These are phyloP conservation scores for Mimas tiliae DNA, from an alignment of 2,888 invertebrate genomes.

Conservation along the genomic window DNA sequence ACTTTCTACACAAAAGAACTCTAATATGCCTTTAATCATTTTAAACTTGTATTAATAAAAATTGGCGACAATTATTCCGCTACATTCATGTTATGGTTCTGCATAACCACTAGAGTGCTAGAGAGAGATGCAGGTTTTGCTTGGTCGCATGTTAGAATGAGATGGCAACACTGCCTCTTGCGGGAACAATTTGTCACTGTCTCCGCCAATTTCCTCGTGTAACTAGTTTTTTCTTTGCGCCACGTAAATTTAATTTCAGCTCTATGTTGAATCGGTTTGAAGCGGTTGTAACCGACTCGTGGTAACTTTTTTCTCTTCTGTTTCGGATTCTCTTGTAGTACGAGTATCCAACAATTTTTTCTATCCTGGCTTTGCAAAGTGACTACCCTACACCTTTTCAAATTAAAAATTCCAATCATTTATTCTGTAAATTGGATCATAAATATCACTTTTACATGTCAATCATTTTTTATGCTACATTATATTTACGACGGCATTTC, in stretches of 20 bases:
- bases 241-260: conserved; percentile 82
- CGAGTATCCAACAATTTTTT: conserved; percentile 29
- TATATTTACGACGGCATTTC: no score
- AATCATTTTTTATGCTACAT: no score
- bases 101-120: conserved; percentile 49
- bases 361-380: no score
- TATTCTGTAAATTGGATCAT: no score
- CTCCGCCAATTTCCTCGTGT: conserved; percentile 81
- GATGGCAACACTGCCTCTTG: conserved; percentile 61
- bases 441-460: no score
- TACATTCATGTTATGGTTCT: conserved; percentile 55
- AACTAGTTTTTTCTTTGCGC: conserved; percentile 83
- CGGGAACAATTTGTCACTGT: conserved; percentile 82
- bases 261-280: conserved; percentile 73
- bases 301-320: conserved; percentile 39
- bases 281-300: conserved; percentile 57
- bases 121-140: conserved; percentile 52
- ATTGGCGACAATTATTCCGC: conserved; percentile 56
- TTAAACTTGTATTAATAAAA: conserved; percentile 16
- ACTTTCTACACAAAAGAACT: background rate
- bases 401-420: no score
- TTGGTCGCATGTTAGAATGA: conserved; percentile 50
- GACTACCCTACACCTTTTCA: no score
- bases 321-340: conserved; percentile 28
- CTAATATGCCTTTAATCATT: background rate